Conservation (phyloP, 2,888 invertebrate genomes). For the Drosophila picticornis region DNA sequence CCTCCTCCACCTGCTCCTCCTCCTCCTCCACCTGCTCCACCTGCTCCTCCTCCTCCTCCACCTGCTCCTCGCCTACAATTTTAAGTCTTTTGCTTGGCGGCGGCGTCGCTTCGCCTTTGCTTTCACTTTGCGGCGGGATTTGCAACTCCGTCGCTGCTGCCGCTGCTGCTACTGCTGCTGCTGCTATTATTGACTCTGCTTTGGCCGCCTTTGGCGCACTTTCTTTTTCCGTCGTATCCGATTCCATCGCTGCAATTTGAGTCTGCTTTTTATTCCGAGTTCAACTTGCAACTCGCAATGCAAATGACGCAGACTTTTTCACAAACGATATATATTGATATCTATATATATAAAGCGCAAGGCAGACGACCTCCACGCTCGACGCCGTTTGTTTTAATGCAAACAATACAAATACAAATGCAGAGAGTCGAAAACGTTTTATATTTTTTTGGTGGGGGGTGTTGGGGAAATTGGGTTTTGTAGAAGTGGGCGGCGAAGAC, state of each 20-base stretch:
- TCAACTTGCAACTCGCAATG: slow-evolving; percentile 1
- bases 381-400: slow-evolving; percentile 67
- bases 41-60: slow-evolving; percentile 3
- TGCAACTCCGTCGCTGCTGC: slow-evolving; percentile 30
- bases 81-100: slow-evolving; percentile 66
- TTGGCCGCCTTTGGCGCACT: slow-evolving; percentile 39
- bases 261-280: slow-evolving; percentile 5
- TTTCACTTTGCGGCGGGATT: slow-evolving; percentile 68
- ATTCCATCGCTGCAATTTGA: slow-evolving; percentile 63
- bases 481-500: slow-evolving; percentile 36
- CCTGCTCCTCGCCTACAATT: slow-evolving; percentile 6
- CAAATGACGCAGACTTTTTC: slow-evolving; percentile 58
- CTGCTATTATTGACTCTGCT: slow-evolving; percentile 9
- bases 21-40: slow-evolving; percentile 13
- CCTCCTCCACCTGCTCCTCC: background rate
- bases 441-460: slow-evolving; percentile 45
- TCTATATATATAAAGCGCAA: slow-evolving; percentile 32
- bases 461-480: slow-evolving; percentile 45
- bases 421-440: slow-evolving; percentile 46
- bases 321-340: slow-evolving; percentile 14
- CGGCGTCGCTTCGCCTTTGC: slow-evolving; percentile 16
- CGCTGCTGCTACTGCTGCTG: background rate
- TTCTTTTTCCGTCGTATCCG: slow-evolving; percentile 76
- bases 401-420: slow-evolving; percentile 61
- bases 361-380: slow-evolving; percentile 63